Evolutionary conservation across 2,113 vertebrate genomes (phyloP), one percentile per base, ranked within the genome.

Genomic region (Chiloscyllium plagiosum): DNA sequence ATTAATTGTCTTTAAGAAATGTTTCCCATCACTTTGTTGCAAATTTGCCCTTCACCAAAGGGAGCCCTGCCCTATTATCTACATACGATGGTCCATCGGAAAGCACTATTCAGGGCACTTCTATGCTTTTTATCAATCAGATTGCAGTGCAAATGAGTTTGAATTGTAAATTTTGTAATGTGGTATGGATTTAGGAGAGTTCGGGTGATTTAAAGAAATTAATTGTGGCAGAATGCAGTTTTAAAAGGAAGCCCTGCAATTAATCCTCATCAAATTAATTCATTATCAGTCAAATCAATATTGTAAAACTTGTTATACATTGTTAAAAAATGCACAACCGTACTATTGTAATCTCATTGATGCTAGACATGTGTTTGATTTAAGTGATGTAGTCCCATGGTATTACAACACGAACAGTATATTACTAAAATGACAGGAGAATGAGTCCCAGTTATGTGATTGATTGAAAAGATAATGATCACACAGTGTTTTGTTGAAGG

Each of bases 391-490:
- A 50, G 94, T 95, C 68, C 92, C 94, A 95, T 72, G 94, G 42
- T 15, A 95, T 72, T 72, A 95, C 37, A 93, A 95, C 94, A 95
- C 94, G 72, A 72, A 50, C 68, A 72, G 68, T 95, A 72, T 95
- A 95, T 76, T 95, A 95, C 94, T 72, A 70, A 95, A 72, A 52
- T 95, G 94, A 95, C 94, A 95, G 47, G 68, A 52, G 68, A 95
- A 72, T 72, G 68, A 52, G 24, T 70, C 68, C 47, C 68, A 72
- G 94, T 95, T 47, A 95, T 70, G 20, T 95, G 94, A 95, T 95
- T 95, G 94, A 95, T 95, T 95, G 94, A 95, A 95, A 72, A 72
- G 94, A 72, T 72, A 72, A 95, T 95, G 42, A 95, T 95, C 52
- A 95, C 68, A 72, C 94, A 95, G 68, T 95, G 68, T 95, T 72